Percentiles rank a stretch among this genome's conserved stretches.
phyloP scores from a whole-genome alignment of 2,113 vertebrate species.

The Propithecus coquereli region DNA sequence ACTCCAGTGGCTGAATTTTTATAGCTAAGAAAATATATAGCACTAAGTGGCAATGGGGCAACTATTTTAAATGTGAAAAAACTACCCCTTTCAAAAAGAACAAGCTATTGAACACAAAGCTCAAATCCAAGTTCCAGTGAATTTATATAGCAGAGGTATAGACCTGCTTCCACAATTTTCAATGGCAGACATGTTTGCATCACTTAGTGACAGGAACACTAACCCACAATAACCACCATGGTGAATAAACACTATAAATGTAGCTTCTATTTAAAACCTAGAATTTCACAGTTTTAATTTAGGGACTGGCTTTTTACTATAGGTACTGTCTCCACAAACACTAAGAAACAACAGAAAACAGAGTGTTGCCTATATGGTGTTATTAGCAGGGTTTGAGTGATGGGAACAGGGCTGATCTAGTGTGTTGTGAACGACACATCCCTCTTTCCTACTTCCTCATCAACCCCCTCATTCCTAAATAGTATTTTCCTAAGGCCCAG shows the following conservation, averaged over 20 bases:
- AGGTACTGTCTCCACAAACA: conserved; percentile 40
- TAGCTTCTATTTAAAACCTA: conserved; percentile 64
- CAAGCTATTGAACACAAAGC: conserved; percentile 7
- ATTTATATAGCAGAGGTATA: not conserved
- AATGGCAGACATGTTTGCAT: conserved; percentile 36
- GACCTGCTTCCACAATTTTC: conserved; percentile 18
- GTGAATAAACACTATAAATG: conserved; percentile 63
- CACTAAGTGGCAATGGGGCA: conserved; percentile 3
- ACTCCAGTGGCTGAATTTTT: conserved; percentile 18
- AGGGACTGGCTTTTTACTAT: not conserved
- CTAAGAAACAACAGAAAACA: not conserved
- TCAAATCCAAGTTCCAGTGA: conserved; percentile 6
- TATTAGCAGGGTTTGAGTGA: not conserved
- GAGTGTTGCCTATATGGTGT: not conserved
- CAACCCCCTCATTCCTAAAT: not conserved
- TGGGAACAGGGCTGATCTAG: not conserved
- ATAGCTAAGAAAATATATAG: conserved; percentile 1
- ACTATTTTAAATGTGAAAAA: not conserved
- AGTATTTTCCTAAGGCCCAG: not conserved
- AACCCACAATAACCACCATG: conserved; percentile 54
- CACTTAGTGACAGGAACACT: conserved; percentile 50
- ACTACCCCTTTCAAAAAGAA: not conserved
- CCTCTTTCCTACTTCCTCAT: not conserved
- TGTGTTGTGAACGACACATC: not conserved
- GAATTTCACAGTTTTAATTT: conserved; percentile 41